These are phyloP conservation scores for Schizopygopsis malacanthus DNA, from an alignment of 2,797 vertebrate species.

Conservation along the genomic window DNA sequence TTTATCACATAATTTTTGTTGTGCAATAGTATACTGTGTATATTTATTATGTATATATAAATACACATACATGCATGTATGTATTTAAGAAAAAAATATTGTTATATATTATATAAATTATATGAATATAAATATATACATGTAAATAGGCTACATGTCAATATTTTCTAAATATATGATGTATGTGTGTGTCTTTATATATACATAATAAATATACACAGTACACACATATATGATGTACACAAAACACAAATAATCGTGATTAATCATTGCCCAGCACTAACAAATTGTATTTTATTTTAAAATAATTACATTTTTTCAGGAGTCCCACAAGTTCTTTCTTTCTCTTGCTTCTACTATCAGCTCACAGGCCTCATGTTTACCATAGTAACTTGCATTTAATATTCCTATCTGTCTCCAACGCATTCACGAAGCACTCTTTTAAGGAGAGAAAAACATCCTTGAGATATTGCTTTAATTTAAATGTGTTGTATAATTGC, in stretches of 20 bases:
- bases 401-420: not conserved
- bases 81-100: too few relatives aligned
- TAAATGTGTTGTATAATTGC: not conserved
- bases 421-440: not conserved
- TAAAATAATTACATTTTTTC: not conserved
- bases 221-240: not conserved
- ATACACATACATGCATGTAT: too few relatives aligned
- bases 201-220: not conserved
- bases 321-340: not conserved
- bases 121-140: not conserved
- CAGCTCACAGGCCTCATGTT: not conserved
- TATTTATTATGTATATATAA: too few relatives aligned
- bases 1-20: not conserved
- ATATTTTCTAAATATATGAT: too few relatives aligned
- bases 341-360: not conserved
- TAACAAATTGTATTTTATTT: not conserved
- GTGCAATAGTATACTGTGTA: not conserved
- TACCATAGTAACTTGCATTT: not conserved
- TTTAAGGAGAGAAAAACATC: not conserved
- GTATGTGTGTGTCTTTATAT: not conserved
- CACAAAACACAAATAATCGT: not conserved
- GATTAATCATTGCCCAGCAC: too few relatives aligned
- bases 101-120: too few relatives aligned
- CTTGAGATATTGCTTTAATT: conserved; percentile 19
- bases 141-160: too few relatives aligned